Conservation (phyloP, 2,888 invertebrate species). For the Unio delphinus region DNA sequence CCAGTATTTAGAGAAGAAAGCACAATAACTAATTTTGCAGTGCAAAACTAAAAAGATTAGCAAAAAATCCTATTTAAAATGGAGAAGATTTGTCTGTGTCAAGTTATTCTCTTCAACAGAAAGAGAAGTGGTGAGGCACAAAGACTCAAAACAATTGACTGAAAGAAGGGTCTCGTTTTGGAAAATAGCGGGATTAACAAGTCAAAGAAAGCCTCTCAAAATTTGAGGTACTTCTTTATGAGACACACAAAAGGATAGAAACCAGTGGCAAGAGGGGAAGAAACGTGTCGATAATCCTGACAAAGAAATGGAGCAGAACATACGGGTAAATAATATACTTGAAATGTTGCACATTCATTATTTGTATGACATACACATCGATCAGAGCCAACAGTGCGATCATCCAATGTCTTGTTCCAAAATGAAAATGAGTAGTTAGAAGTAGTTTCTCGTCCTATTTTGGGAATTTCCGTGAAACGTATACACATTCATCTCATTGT, state of each 20-base stretch:
- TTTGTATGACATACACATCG: too few relatives aligned
- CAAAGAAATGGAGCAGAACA: slow-evolving; percentile 16
- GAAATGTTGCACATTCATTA: too few relatives aligned
- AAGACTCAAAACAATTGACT: slow-evolving; percentile 12
- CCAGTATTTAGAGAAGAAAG: not conserved
- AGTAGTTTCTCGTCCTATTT: too few relatives aligned
- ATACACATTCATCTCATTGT: too few relatives aligned
- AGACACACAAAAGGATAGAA: slow-evolving; percentile 11
- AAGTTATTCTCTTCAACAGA: slow-evolving; percentile 30
- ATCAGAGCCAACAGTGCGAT: too few relatives aligned
- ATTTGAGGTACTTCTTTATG: slow-evolving; percentile 16
- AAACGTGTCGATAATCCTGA: slow-evolving; percentile 20
- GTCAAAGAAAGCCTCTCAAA: slow-evolving; percentile 10
- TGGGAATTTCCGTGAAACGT: too few relatives aligned
- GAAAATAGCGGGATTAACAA: slow-evolving; percentile 8
- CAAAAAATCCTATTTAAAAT: slow-evolving; percentile 4
- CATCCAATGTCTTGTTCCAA: too few relatives aligned
- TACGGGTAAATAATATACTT: not conserved
- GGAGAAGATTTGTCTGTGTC: slow-evolving; percentile 12
- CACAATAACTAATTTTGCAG: not conserved
- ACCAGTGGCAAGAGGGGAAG: slow-evolving; percentile 16
- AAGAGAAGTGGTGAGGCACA: slow-evolving; percentile 77
- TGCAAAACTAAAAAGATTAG: not conserved
- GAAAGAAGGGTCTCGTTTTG: slow-evolving; percentile 1
- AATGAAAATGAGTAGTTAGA: too few relatives aligned